These are phyloP conservation scores for Melanargia galathea DNA, from an alignment of 2,888 invertebrate genomes.

Conservation along the genomic window DNA sequence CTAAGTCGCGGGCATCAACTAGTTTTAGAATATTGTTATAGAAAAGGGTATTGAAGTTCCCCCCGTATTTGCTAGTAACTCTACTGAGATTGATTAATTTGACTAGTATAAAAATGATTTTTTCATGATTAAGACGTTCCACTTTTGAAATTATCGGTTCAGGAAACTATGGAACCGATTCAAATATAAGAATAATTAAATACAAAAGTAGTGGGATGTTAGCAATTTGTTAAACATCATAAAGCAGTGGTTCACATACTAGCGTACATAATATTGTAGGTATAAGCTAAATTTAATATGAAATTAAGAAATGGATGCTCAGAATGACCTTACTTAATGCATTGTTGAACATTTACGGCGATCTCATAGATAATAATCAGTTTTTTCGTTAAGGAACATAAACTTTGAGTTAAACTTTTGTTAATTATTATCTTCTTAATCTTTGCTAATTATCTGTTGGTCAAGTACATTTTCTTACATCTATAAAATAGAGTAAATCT, in stretches of 20 bases:
- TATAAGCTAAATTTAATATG: neutral
- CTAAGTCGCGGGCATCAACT: too few relatives aligned
- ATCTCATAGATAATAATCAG: slow-evolving; percentile 25
- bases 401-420: slow-evolving; percentile 37
- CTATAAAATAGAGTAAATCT: slow-evolving; percentile 7
- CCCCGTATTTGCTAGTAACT: too few relatives aligned
- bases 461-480: slow-evolving; percentile 37
- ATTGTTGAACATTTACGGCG: slow-evolving; percentile 22
- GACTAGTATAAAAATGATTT: too few relatives aligned
- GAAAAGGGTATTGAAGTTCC: neutral
- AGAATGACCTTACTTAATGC: slow-evolving; percentile 27
- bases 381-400: slow-evolving; percentile 41
- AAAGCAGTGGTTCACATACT: neutral
- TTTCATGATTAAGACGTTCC: neutral
- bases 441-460: slow-evolving; percentile 38
- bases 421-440: slow-evolving; percentile 40
- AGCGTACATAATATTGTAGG: neutral
- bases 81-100: too few relatives aligned
- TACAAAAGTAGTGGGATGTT: neutral
- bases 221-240: neutral
- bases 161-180: too few relatives aligned
- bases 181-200: neutral
- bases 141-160: neutral
- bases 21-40: too few relatives aligned
- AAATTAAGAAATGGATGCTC: slow-evolving; percentile 28